Evolutionary conservation across 2,797 vertebrate genomes (phyloP).

Genomic region (Anniella stebbinsi): DNA sequence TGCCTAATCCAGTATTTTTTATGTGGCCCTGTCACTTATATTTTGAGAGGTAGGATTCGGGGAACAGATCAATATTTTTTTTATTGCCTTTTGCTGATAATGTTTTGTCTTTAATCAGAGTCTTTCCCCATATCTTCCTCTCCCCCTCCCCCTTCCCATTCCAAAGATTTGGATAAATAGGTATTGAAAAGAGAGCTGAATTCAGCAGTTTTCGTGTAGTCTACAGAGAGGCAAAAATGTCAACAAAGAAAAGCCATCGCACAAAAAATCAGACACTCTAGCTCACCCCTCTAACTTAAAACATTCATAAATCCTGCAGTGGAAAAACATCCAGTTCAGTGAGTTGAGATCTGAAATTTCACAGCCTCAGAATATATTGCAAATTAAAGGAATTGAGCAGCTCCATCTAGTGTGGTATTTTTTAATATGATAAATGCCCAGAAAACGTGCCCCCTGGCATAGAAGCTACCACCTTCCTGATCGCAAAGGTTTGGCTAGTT

Average conservation of each 20-base stretch:
- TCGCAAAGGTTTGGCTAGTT: not conserved
- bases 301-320: not conserved
- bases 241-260: slow-evolving; percentile 33
- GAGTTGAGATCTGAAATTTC: not conserved
- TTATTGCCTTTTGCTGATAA: slow-evolving; percentile 67
- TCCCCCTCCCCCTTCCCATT: not conserved
- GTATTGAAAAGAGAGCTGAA: not conserved
- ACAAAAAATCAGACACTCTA: not conserved
- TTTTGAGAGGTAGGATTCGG: slow-evolving; percentile 56
- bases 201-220: slow-evolving; percentile 61
- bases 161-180: slow-evolving; percentile 59
- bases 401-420: not conserved
- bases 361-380: not conserved
- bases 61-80: slow-evolving; percentile 66
- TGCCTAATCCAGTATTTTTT: slow-evolving; percentile 57
- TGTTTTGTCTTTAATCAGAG: slow-evolving; percentile 60
- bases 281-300: not conserved
- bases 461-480: not conserved
- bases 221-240: not conserved
- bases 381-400: not conserved
- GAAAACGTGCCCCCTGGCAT: not conserved
- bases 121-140: slow-evolving; percentile 27
- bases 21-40: slow-evolving; percentile 48
- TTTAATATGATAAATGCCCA: not conserved
- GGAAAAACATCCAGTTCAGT: not conserved